These are phyloP conservation scores for Ovis canadensis DNA, from an alignment of 2,113 vertebrate species.

Conservation along the genomic window DNA sequence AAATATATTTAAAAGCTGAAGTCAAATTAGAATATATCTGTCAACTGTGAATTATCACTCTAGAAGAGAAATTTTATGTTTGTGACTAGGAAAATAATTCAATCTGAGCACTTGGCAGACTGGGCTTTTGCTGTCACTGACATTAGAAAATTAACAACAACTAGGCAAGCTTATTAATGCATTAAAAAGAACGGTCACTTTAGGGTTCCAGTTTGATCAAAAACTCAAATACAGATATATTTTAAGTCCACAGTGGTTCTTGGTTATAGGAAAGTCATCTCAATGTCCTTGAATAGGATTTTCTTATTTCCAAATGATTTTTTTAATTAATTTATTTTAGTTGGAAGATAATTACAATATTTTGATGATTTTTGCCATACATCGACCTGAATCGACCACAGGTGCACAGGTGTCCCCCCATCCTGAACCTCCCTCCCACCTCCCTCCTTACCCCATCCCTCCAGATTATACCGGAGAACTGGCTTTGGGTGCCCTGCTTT, in stretches of 20 bases:
- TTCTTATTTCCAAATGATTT: background rate
- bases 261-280: background rate
- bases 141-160: background rate
- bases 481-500: background rate
- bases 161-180: background rate
- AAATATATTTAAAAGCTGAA: constrained; percentile 4
- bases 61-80: background rate
- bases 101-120: background rate
- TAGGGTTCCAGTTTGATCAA: background rate
- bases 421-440: background rate
- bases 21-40: background rate
- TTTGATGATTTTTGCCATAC: background rate
- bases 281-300: background rate
- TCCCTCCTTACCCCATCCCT: background rate
- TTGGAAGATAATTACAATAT: background rate
- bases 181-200: background rate
- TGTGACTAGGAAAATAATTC: background rate
- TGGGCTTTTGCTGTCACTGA: background rate
- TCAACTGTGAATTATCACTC: background rate
- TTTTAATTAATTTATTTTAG: background rate
- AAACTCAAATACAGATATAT: background rate
- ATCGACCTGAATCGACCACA: background rate
- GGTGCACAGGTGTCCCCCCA: background rate
- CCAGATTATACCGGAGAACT: background rate
- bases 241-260: background rate